A percentile compares a stretch with the other conserved stretches of the same genome.
phyloP scores from a whole-genome alignment of 1,140 invertebrate species.

The Artemia franciscana region DNA sequence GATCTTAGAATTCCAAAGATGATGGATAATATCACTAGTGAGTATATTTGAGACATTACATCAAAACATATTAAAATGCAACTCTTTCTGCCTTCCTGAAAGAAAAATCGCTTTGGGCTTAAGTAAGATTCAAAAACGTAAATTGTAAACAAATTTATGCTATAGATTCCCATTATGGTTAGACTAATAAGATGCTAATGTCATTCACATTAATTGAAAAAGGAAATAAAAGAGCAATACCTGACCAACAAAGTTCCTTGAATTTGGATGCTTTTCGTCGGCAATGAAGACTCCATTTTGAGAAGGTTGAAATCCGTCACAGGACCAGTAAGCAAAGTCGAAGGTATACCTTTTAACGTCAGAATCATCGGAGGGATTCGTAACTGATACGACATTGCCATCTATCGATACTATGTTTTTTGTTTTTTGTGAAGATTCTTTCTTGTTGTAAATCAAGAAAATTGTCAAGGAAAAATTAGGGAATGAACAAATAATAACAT shows the following conservation, averaged over 20 bases:
- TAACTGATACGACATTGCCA: conserved; percentile 26
- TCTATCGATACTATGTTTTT: conserved; percentile 30
- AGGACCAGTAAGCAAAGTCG: conserved; percentile 36
- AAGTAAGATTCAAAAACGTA: too few species aligned
- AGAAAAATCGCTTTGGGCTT: too few species aligned
- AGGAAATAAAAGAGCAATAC: conserved; percentile 14
- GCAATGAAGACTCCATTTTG: conserved; percentile 24
- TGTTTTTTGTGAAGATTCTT: conserved; percentile 29
- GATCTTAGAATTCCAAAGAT: too few species aligned
- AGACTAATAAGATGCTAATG: too few species aligned
- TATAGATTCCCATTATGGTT: too few species aligned
- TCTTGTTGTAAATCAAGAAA: conserved; percentile 23
- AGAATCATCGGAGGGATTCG: conserved; percentile 24
- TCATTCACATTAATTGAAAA: too few species aligned
- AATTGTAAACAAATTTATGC: too few species aligned
- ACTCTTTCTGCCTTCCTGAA: too few species aligned
- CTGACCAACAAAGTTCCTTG: conserved; percentile 27
- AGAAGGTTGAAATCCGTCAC: conserved; percentile 27
- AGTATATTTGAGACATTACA: too few species aligned
- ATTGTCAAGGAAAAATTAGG: not conserved
- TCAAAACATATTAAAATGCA: too few species aligned
- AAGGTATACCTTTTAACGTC: conserved; percentile 29
- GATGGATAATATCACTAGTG: too few species aligned
- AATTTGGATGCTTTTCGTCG: conserved; percentile 21
- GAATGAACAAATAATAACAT: not conserved